Evolutionary conservation across 35 echinoderm and acorn worm genomes (phyloP).

Genomic region (Apostichopus californicus): DNA sequence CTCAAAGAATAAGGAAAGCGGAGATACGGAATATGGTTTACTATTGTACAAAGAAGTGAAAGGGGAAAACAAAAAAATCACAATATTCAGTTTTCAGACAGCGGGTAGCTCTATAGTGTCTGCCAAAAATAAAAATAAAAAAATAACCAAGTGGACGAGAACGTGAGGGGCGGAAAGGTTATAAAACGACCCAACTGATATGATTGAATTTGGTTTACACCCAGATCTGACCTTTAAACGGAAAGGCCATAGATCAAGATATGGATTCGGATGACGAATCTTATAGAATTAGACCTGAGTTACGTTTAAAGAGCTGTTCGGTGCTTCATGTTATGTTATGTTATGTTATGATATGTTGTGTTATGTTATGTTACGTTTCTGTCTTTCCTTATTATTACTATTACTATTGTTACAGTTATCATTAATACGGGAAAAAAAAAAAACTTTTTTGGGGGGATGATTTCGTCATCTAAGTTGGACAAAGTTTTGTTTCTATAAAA

Average conservation of each 20-base stretch:
- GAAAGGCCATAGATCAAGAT: neutral
- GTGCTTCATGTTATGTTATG: neutral
- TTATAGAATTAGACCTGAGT: neutral
- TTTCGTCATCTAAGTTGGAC: too few species aligned
- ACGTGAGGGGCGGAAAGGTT: slow-evolving; percentile 9
- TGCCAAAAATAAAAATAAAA: neutral
- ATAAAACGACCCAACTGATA: neutral
- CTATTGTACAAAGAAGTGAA: too few species aligned
- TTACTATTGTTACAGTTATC: too few species aligned
- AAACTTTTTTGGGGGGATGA: too few species aligned
- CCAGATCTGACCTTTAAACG: neutral
- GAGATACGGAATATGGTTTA: too few species aligned
- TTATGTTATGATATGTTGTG: neutral
- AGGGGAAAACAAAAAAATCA: neutral
- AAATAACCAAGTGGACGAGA: neutral
- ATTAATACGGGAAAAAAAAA: too few species aligned
- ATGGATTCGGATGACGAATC: neutral
- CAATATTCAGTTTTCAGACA: neutral
- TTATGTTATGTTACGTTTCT: neutral
- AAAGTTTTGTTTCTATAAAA: too few species aligned
- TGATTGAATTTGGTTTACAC: neutral
- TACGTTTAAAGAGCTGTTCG: neutral
- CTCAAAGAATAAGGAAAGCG: too few species aligned
- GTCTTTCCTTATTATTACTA: neutral
- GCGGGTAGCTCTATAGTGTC: neutral